Evolutionary conservation across 1,140 invertebrate species (phyloP).

Genomic region (fruit fly (Drosophila melanogaster)): DNA sequence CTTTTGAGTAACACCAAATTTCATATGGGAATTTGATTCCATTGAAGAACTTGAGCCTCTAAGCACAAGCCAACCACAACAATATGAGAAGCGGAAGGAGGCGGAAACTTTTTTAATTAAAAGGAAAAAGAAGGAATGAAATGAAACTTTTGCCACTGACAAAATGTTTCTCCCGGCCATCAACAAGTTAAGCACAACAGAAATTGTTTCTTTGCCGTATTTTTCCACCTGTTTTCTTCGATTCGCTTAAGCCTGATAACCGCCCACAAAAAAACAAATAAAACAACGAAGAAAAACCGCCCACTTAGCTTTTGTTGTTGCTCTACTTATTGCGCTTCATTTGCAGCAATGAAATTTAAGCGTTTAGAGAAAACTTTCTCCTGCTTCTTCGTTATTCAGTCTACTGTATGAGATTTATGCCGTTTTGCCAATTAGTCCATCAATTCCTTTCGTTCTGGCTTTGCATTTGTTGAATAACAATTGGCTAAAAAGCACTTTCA

Average conservation of each 20-base stretch:
- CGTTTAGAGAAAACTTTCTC: slow-evolving; percentile 42
- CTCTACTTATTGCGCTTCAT: slow-evolving; percentile 61
- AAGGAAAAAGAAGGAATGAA: slow-evolving; percentile 33
- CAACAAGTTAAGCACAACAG: slow-evolving; percentile 45
- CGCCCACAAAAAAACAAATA: background rate
- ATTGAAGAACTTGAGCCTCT: slow-evolving; percentile 20
- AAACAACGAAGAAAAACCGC: background rate
- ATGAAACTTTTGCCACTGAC: slow-evolving; percentile 45
- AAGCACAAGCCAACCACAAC: slow-evolving; percentile 32
- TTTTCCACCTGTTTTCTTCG: slow-evolving; percentile 38
- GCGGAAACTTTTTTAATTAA: slow-evolving; percentile 68
- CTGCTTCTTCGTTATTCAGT: slow-evolving; percentile 22
- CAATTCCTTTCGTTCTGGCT: slow-evolving; percentile 1
- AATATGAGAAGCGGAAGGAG: slow-evolving; percentile 27
- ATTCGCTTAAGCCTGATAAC: slow-evolving; percentile 12
- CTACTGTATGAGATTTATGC: slow-evolving; percentile 37
- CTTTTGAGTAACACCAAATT: slow-evolving; percentile 3
- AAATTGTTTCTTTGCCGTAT: slow-evolving; percentile 27
- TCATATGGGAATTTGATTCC: slow-evolving; percentile 23
- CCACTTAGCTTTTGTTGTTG: slow-evolving; percentile 8
- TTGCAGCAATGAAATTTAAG: slow-evolving; percentile 60
- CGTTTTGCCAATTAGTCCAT: slow-evolving; percentile 39
- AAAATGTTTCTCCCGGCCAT: slow-evolving; percentile 47
- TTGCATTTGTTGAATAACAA: slow-evolving; percentile 4
- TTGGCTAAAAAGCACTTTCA: background rate